phyloP scores from a whole-genome alignment of 2,888 invertebrate genomes.

The Exephanes ischioxanthus region DNA sequence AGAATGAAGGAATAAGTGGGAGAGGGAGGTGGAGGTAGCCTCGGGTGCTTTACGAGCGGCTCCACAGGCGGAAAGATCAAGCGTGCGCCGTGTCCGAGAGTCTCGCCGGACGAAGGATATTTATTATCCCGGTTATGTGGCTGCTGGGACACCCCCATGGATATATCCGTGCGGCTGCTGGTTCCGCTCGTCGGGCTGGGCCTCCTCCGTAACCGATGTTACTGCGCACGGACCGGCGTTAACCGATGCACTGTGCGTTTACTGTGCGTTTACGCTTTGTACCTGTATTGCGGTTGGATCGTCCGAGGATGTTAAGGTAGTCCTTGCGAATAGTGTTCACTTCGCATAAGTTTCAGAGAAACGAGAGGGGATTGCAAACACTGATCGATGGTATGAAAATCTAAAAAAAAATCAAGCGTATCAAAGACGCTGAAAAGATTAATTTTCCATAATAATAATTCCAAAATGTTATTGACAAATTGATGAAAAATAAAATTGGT shows the following conservation, averaged over 20 bases:
- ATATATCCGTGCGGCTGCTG: slow-evolving; percentile 47
- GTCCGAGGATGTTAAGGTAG: background rate
- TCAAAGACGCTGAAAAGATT: too few species aligned
- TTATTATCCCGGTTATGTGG: slow-evolving; percentile 77
- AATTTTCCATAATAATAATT: too few species aligned
- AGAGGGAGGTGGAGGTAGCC: slow-evolving; percentile 34
- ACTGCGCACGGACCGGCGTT: slow-evolving; percentile 28
- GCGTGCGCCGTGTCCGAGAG: slow-evolving; percentile 73
- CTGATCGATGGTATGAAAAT: too few species aligned
- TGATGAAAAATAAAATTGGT: too few species aligned
- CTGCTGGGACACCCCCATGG: slow-evolving; percentile 64
- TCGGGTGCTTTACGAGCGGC: slow-evolving; percentile 78
- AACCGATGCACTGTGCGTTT: slow-evolving; percentile 27
- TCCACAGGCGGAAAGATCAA: slow-evolving; percentile 79
- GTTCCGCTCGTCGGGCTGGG: background rate
- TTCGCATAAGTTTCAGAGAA: too few species aligned
- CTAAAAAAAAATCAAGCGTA: too few species aligned
- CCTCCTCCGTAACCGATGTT: slow-evolving; percentile 19
- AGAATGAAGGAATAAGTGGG: slow-evolving; percentile 46
- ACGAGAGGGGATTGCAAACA: too few species aligned
- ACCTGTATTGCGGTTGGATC: slow-evolving; percentile 27
- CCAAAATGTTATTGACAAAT: too few species aligned
- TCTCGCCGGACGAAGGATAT: slow-evolving; percentile 79
- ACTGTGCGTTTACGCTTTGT: background rate
- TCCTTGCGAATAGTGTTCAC: too few species aligned